Conservation (phyloP, 2,113 vertebrate species). For the Spheniscus mendiculus region DNA sequence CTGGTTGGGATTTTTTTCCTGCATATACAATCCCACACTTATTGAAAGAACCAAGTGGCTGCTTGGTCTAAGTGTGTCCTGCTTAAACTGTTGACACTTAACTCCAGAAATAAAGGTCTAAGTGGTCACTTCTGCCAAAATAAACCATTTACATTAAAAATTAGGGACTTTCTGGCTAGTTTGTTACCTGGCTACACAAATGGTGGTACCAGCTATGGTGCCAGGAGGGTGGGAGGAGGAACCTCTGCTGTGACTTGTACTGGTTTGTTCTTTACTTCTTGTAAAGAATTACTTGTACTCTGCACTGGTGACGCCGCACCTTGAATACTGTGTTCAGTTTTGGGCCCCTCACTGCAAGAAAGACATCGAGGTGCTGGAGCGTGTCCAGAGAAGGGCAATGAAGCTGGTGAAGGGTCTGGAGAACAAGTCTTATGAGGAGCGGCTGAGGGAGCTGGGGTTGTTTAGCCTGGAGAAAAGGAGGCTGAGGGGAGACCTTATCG, state of each 20-base stretch:
- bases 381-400: too few relatives aligned
- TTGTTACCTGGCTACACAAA: not conserved
- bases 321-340: too few relatives aligned
- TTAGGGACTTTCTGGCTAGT: not conserved
- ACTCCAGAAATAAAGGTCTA: not conserved
- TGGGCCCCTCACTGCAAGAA: too few relatives aligned
- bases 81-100: not conserved
- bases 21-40: not conserved
- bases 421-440: too few relatives aligned
- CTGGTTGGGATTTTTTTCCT: not conserved
- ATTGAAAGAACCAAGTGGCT: not conserved
- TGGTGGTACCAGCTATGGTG: not conserved
- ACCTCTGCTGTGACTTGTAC: not conserved
- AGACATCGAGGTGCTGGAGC: too few relatives aligned
- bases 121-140: not conserved
- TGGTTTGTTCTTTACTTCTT: not conserved
- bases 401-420: too few relatives aligned
- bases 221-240: not conserved
- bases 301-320: too few relatives aligned
- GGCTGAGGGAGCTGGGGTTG: too few relatives aligned
- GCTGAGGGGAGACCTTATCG: too few relatives aligned
- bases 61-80: not conserved
- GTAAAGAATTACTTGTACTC: too few relatives aligned
- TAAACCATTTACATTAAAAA: not conserved
- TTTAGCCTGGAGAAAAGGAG: too few relatives aligned